These are phyloP conservation scores for Bicyclus anynana DNA, from an alignment of 1,140 invertebrate genomes.

Conservation along the genomic window DNA sequence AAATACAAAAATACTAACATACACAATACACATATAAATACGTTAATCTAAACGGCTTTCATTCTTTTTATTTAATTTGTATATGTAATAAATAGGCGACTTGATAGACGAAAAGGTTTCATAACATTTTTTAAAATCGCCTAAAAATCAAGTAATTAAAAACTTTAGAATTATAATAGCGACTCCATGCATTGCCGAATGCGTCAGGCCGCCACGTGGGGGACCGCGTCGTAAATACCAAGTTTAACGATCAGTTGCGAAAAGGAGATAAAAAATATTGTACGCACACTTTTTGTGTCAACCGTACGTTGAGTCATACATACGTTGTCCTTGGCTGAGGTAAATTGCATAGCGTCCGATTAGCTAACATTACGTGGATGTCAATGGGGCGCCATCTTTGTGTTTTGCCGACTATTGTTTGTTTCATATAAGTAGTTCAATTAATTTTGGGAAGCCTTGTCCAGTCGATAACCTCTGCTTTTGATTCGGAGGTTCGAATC, in stretches of 20 bases:
- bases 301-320: conserved; percentile 8
- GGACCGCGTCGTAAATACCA: conserved; percentile 35
- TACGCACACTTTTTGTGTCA: conserved; percentile 16
- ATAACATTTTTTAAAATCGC: no score
- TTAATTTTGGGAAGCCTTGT: no score
- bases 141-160: not conserved
- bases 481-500: no score
- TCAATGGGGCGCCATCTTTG: not conserved
- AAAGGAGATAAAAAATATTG: conserved; percentile 20
- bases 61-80: no score
- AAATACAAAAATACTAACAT: no score
- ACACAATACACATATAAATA: no score
- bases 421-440: no score
- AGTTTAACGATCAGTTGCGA: conserved; percentile 23
- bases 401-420: no score
- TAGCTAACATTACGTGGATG: not conserved
- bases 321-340: not conserved
- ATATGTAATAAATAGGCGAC: no score
- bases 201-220: conserved; percentile 26
- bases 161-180: not conserved
- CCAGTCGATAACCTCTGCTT: no score
- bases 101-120: no score
- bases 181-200: conserved; percentile 3
- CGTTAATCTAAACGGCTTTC: no score
- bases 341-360: not conserved